Evolutionary conservation across 2,888 invertebrate species (phyloP), one percentile per base, ranked within the genome.

Genomic region (Aphodius granarius): DNA sequence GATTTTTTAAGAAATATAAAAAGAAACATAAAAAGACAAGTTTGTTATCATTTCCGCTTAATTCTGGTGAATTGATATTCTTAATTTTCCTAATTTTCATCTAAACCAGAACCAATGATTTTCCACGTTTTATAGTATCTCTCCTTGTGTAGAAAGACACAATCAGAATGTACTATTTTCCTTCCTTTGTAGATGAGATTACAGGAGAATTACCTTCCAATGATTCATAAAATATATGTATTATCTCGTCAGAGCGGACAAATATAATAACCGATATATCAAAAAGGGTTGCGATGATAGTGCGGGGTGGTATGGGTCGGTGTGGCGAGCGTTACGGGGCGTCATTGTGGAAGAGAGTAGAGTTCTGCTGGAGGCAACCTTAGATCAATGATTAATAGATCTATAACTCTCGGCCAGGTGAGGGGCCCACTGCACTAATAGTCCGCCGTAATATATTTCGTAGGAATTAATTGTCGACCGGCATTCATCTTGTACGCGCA

Each of bases 171-270:
- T n/a, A n/a, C n/a, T n/a, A n/a, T n/a, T n/a, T n/a, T n/a, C n/a
- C n/a, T n/a, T n/a, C n/a, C n/a, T n/a, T n/a, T n/a, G n/a, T n/a
- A n/a, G n/a, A n/a, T n/a, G n/a, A n/a, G n/a, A 43, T 43, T 0
- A 43, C 13, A 43, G 9, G 9, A 43, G 43, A 43, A 43, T 43
- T 43, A 13, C 43, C 43, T 43, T 43, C 43, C 6, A 43, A 43
- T 43, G 9, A 43, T 43, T 13, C 43, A 68, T 68, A 81, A 81
- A 80, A 80, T 78, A 81, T 81, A 81, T 81, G 81, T 82, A 85
- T 85, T 85, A 84, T 84, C 84, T 84, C 83, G 84, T 85, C 84
- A 85, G 83, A 81, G 73, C 82, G 79, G 83, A 84, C 84, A 82
- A 84, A 83, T 80, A 83, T 83, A 85, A 84, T 84, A 83, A 83